These are phyloP conservation scores for Mythimna lalbum DNA, from an alignment of 2,888 invertebrate genomes.

Conservation along the genomic window DNA sequence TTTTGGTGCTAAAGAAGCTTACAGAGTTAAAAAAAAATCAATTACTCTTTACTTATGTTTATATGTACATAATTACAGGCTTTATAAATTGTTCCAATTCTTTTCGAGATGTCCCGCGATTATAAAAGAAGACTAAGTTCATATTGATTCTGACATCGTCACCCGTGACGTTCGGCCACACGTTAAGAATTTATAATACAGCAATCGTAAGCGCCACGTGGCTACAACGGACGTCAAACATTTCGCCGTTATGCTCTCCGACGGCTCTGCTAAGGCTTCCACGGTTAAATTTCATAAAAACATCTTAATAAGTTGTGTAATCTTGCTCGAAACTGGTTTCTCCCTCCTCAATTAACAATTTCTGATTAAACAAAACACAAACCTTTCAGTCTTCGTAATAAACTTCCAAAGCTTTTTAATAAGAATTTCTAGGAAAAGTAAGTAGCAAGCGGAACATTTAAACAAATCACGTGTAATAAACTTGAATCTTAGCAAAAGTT, in stretches of 20 bases:
- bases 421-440: slow-evolving; percentile 31
- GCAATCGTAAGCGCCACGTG: slow-evolving; percentile 18
- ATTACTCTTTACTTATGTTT: not conserved
- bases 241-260: not conserved
- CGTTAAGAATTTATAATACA: slow-evolving; percentile 32
- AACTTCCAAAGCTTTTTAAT: slow-evolving; percentile 12
- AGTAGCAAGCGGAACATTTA: slow-evolving; percentile 32
- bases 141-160: slow-evolving; percentile 11
- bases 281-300: slow-evolving; percentile 2
- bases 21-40: not conserved
- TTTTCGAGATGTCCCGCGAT: not conserved
- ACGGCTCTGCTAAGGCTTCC: slow-evolving; percentile 10
- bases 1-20: not conserved
- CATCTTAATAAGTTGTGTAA: slow-evolving; percentile 8
- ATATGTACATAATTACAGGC: not conserved
- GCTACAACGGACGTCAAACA: slow-evolving; percentile 3
- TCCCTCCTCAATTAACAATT: slow-evolving; percentile 19
- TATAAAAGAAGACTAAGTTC: not conserved
- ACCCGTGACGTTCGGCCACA: slow-evolving; percentile 24
- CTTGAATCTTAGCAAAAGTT: slow-evolving; percentile 63
- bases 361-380: slow-evolving; percentile 20
- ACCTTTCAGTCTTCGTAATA: slow-evolving; percentile 9
- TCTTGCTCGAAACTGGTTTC: slow-evolving; percentile 26
- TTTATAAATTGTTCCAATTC: not conserved
- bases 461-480: slow-evolving; percentile 61